Conservation (phyloP, 1,140 invertebrate genomes). For the Gonatopus flavifemur region DNA sequence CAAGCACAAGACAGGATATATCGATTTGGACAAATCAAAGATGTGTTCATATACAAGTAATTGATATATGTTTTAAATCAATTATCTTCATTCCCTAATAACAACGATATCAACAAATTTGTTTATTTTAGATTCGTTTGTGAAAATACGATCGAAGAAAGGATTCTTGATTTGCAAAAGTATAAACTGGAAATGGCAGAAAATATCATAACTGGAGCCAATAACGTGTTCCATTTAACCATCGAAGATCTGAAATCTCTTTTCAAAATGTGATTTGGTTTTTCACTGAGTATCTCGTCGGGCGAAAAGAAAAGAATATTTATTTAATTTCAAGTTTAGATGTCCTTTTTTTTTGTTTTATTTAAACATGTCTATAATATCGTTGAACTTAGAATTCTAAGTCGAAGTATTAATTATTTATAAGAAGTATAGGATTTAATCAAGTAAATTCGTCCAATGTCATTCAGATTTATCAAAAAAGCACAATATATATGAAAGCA, state of each 20-base stretch:
- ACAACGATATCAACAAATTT: neutral
- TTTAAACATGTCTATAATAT: no score
- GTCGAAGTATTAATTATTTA: no score
- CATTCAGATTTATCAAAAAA: neutral
- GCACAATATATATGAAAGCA: neutral
- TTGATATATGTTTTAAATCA: conserved; percentile 9
- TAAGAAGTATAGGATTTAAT: no score
- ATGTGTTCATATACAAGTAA: conserved; percentile 83
- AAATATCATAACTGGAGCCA: conserved; percentile 71
- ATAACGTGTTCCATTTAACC: conserved; percentile 66
- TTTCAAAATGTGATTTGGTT: no score
- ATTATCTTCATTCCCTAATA: neutral
- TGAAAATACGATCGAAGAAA: conserved; percentile 81
- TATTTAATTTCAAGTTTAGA: no score
- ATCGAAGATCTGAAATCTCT: conserved; percentile 78
- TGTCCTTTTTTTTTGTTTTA: no score
- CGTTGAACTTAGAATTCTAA: no score
- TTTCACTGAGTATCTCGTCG: no score
- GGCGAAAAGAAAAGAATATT: no score
- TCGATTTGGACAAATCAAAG: conserved; percentile 81
- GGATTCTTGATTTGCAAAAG: conserved; percentile 77
- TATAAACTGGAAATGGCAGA: conserved; percentile 77
- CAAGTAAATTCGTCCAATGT: no score
- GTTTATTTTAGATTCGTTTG: conserved; percentile 71
- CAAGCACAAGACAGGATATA: conserved; percentile 93